phyloP scores from a whole-genome alignment of 2,888 invertebrate genomes.

The Protula sp. region DNA sequence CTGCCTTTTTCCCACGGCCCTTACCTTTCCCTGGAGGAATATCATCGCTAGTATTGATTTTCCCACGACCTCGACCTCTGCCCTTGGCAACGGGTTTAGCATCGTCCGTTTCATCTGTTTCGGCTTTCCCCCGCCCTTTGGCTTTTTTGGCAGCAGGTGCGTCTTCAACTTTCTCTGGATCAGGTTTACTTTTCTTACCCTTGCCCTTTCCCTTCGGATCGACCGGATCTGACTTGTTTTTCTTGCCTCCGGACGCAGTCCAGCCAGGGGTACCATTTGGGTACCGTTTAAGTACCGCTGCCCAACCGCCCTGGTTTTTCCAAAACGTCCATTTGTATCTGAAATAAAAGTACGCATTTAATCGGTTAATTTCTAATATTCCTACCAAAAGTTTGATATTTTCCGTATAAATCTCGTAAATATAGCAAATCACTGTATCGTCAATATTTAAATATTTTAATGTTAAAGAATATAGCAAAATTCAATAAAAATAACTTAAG shows the following conservation, averaged over 20 bases:
- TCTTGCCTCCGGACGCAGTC: background rate
- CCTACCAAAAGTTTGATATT: too few relatives aligned
- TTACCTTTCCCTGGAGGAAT: slow-evolving; percentile 23
- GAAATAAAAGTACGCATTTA: too few relatives aligned
- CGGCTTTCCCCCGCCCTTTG: slow-evolving; percentile 17
- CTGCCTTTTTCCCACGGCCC: background rate
- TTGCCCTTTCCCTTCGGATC: slow-evolving; percentile 18
- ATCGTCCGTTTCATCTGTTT: background rate
- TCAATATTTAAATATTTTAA: too few relatives aligned
- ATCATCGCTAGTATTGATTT: background rate
- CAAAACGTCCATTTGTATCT: slow-evolving; percentile 20
- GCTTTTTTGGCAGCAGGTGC: slow-evolving; percentile 1
- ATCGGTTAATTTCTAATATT: too few relatives aligned
- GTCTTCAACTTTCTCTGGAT: slow-evolving; percentile 4
- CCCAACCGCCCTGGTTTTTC: slow-evolving; percentile 39
- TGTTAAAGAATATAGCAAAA: too few relatives aligned
- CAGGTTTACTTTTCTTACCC: slow-evolving; percentile 15
- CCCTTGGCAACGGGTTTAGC: background rate
- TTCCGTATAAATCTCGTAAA: too few relatives aligned
- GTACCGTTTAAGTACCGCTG: slow-evolving; percentile 30
- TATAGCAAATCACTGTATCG: too few relatives aligned
- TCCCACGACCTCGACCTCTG: background rate
- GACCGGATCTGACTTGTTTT: background rate
- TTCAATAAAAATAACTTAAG: too few relatives aligned
- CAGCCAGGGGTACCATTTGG: slow-evolving; percentile 30